Percentiles rank a stretch among this genome's conserved stretches.
Conservation (phyloP, 2,113 vertebrate species). For the Ictalurus furcatus region DNA sequence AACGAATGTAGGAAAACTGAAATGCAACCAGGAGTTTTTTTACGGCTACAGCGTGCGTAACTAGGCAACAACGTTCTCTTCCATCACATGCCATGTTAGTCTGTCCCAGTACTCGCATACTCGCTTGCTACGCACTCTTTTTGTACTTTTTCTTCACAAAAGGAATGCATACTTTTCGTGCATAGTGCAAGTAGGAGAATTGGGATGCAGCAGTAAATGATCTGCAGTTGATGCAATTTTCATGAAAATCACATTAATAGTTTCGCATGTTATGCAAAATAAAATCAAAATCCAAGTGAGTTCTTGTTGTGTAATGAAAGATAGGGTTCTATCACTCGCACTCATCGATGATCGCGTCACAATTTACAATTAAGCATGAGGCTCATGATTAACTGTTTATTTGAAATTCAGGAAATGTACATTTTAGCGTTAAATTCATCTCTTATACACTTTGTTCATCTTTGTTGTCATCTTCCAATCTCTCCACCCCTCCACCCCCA, state of each 20-base stretch:
- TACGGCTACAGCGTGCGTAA: too few relatives aligned
- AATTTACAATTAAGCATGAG: not conserved
- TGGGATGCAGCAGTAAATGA: too few relatives aligned
- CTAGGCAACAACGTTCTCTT: too few relatives aligned
- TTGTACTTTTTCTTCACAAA: too few relatives aligned
- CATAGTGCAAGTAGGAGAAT: too few relatives aligned
- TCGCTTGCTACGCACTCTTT: too few relatives aligned
- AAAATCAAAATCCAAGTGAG: not conserved
- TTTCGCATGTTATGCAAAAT: not conserved
- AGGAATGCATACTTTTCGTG: too few relatives aligned
- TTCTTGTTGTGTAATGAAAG: not conserved
- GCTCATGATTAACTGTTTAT: not conserved
- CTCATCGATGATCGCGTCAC: not conserved
- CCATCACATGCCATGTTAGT: too few relatives aligned
- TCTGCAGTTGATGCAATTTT: not conserved
- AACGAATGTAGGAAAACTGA: too few relatives aligned
- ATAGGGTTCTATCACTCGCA: not conserved
- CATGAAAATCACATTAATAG: too few relatives aligned
- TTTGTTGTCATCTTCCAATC: slow-evolving; percentile 26
- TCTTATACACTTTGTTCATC: slow-evolving; percentile 9
- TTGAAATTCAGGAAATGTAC: not conserved
- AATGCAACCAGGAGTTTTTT: too few relatives aligned
- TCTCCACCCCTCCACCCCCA: not conserved
- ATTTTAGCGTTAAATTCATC: not conserved
- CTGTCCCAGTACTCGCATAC: too few relatives aligned